Evolutionary conservation across 2,797 vertebrate species (phyloP).

Genomic region (Pteronotus mesoamericanus): DNA sequence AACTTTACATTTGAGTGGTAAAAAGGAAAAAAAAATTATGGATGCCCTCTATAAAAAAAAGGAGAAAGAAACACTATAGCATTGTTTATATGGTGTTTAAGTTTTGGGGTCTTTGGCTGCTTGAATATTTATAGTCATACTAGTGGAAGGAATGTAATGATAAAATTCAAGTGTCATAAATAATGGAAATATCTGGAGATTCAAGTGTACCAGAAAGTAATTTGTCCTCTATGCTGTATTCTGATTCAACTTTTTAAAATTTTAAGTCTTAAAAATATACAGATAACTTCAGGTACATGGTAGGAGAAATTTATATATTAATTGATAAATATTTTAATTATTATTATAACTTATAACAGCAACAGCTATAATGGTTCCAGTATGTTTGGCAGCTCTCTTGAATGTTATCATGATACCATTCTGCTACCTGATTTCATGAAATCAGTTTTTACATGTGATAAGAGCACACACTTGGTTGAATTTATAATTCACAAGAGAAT

Average conservation of each 20-base stretch:
- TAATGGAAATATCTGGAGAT: not conserved
- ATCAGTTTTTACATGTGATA: not conserved
- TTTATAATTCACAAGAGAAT: not conserved
- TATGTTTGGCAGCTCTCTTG: not conserved
- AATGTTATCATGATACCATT: not conserved
- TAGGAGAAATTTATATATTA: not conserved
- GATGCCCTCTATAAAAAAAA: not conserved
- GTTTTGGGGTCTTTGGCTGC: not conserved
- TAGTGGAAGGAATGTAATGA: constrained; percentile 21
- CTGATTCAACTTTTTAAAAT: not conserved
- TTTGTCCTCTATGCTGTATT: not conserved
- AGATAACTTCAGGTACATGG: not conserved
- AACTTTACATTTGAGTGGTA: not conserved
- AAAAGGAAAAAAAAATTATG: not conserved
- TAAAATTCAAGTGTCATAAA: not conserved
- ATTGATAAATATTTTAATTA: not conserved
- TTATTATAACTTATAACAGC: not conserved
- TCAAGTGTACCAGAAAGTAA: not conserved
- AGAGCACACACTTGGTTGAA: not conserved
- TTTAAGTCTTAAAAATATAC: constrained; percentile 16
- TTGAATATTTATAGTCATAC: constrained; percentile 8
- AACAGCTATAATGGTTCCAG: not conserved
- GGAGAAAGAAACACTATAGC: not conserved
- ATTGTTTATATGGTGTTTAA: not conserved
- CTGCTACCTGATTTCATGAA: not conserved